Base-by-base conservation (phyloP, 2,797 vertebrate genomes). In the Xyrichtys novacula region DNA sequence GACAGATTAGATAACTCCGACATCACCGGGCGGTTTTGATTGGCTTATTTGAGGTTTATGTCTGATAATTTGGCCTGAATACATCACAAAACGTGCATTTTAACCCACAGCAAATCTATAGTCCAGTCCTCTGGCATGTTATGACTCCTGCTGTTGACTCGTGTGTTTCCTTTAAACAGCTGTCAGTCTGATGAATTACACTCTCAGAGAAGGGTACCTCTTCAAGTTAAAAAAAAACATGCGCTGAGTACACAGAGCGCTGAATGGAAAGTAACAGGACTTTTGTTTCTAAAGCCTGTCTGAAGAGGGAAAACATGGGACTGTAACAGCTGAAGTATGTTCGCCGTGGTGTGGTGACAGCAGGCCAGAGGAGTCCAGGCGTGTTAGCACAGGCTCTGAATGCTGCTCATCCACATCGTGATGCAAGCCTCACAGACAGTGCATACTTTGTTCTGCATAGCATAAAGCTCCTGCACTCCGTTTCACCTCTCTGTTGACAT, bases 371-470 rank as follows among this genome's bases (percentile, higher is more conserved):
- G 49, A 73, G 61, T 42, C 5, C 5, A 62, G 71, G 55, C 88
- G 0, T 85, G 90, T 86, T 65, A 5, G 71, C 43, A 40, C 89
- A 81, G 43, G 87, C 65, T 81, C 63, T 84, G 74, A 89, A 85
- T 84, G 78, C 77, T 67, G 74, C 78, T 82, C 23, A 1, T 81
- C 77, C 73, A 78, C 80, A 77, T 86, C 64, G 43, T 32, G 42
- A 46, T 46, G 52, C 22, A 36, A 71, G 36, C 74, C 54, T 69
- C 69, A 40, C 57, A 54, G 46, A 52, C 66, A 69, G 20, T 31
- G 48, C 28, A 60, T 56, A 17, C 58, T 63, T 59, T 69, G 48
- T 77, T 39, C 19, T 38, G 32, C 25, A 0, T 54, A 52, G 42
- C 69, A 60, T 63, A 70, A 43, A 34, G 36, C 52, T 65, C 4